Base-by-base conservation (phyloP, 1,140 invertebrate genomes). In the Acromyrmex heyeri region DNA sequence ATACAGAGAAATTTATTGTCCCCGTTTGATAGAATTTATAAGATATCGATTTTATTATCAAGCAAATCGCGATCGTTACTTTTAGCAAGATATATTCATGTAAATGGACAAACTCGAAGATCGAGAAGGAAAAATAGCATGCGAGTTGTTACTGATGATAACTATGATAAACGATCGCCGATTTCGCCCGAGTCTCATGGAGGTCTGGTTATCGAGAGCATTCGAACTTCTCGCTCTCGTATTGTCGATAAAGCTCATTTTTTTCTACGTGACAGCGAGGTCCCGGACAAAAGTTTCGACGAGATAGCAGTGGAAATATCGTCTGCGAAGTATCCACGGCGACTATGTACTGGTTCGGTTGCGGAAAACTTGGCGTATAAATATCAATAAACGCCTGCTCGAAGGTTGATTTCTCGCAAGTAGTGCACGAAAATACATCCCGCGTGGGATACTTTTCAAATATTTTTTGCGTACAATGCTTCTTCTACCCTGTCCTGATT, bases 331-430 rank as follows among this genome's bases (percentile, higher is more conserved):
- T 86, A 78, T 70, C 81, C 50, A 70, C 73, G 64, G 57, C 57
- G 59, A 62, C 72, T 59, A 50, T 72, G 64, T 24, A n/a, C 27
- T 62, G 53, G 85, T 75, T 86, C 88, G 85, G 72, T 86, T 64
- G 67, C 50, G 21, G 55, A 85, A 87, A 90, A 90, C 48, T 89
- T 90, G 53, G 73, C 78, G 78, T 89, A 90, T 90, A 90, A 90
- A 90, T 89, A 89, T 90, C 89, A 89, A 90, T 89, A 89, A 90
- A 89, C 89, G 88, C 78, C 81, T 64, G 48, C 69, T 87, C 48
- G 75, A 86, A 83, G 85, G 61, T 88, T 70, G 72, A 89, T 85
- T 77, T 86, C 57, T 90, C 82, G 44, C 69, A 77, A 61, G 53
- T 50, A 61, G 62, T 21, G 72, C 50, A 27, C 77, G 55, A 73